Percentiles rank a stretch among this genome's conserved stretches.
These are phyloP conservation scores for Petrocephalus microphthalmus DNA, from an alignment of 2,113 vertebrate species.

Conservation along the genomic window DNA sequence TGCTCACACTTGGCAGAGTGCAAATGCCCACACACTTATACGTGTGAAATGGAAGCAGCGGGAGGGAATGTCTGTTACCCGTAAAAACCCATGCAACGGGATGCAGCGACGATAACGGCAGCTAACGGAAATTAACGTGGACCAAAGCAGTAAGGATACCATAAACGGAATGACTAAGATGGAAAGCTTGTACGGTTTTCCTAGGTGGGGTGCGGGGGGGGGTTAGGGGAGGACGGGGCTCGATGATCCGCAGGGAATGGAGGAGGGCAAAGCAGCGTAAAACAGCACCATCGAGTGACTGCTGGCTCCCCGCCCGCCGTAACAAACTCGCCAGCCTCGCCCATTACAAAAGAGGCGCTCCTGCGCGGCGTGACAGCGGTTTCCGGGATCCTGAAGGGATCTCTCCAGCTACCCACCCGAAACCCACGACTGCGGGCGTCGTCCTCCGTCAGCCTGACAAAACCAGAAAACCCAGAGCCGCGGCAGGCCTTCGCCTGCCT, in stretches of 20 bases:
- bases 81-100: slow-evolving; percentile 26
- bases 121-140: slow-evolving; percentile 16
- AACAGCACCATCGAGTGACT: not conserved
- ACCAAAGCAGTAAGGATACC: slow-evolving; percentile 8
- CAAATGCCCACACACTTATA: slow-evolving; percentile 8
- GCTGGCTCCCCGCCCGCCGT: not conserved
- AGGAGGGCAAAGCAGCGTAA: not conserved
- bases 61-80: slow-evolving; percentile 9
- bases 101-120: slow-evolving; percentile 21
- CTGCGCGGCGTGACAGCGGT: not conserved
- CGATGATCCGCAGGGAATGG: not conserved
- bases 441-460: not conserved
- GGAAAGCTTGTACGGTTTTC: not conserved
- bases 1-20: slow-evolving; percentile 1
- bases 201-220: not conserved
- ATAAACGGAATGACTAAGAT: slow-evolving; percentile 16
- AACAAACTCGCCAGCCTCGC: not conserved
- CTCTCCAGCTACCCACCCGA: not conserved
- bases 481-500: not conserved
- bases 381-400: not conserved
- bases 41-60: not conserved
- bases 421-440: not conserved
- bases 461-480: not conserved
- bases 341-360: not conserved
- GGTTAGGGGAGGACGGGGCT: not conserved